phyloP scores from a whole-genome alignment of 2,113 vertebrate species.

The Pipa parva region DNA sequence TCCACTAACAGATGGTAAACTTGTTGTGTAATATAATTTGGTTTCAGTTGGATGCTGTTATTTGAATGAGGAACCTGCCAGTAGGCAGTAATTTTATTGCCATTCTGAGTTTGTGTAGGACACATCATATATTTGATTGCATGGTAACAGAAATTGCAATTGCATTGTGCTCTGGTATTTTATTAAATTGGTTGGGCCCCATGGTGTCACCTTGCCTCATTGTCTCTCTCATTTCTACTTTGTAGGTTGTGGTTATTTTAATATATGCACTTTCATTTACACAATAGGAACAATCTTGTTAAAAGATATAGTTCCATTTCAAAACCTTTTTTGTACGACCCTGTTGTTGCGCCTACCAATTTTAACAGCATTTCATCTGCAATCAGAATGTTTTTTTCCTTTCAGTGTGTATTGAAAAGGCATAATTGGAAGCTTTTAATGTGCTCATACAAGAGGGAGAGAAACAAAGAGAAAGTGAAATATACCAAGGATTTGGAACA shows the following conservation, averaged over 20 bases:
- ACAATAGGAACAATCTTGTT: constrained; percentile 35
- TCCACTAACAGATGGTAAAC: too few species aligned
- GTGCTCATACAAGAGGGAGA: constrained; percentile 4
- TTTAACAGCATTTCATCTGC: constrained; percentile 38
- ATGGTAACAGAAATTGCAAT: constrained; percentile 31
- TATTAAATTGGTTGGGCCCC: constrained; percentile 34
- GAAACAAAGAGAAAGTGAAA: constrained; percentile 26
- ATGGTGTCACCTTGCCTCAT: constrained; percentile 26
- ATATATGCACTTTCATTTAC: constrained; percentile 34
- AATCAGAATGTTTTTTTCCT: constrained; percentile 40
- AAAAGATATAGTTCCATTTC: constrained; percentile 40
- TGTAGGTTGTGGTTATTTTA: constrained; percentile 23
- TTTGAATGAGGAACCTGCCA: constrained; percentile 4
- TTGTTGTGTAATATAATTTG: neutral
- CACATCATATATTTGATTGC: constrained; percentile 20
- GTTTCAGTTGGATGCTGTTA: neutral
- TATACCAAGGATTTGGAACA: constrained; percentile 30
- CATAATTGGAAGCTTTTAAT: constrained; percentile 42
- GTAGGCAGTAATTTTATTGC: constrained; percentile 11
- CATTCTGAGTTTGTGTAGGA: neutral
- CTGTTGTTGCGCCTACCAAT: constrained; percentile 35
- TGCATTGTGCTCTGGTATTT: constrained; percentile 22
- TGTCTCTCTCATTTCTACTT: constrained; percentile 18
- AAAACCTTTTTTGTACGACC: constrained; percentile 21
- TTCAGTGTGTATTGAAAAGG: constrained; percentile 36